Evolutionary conservation across 2,888 invertebrate genomes (phyloP), one percentile per base, ranked within the genome.

Genomic region (Lapara coniferarum): DNA sequence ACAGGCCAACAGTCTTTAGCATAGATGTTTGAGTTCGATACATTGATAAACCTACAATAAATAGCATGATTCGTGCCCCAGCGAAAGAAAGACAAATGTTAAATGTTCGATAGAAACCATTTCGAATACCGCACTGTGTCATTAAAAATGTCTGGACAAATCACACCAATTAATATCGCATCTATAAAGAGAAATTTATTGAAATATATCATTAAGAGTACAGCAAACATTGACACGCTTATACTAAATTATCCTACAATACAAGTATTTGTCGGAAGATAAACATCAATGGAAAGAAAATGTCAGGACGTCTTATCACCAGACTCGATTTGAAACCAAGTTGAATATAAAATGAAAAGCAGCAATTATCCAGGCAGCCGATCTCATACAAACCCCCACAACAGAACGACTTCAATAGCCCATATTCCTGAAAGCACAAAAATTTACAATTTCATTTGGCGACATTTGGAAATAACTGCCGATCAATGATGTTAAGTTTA

Each of bases 381-480:
- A 86, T 81, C 78, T 80, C 78, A 87, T 86, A 88, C 82, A 83
- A 87, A 87, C 86, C 86, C 86, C 86, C 81, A 85, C 81, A 84
- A 85, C 77, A 89, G 83, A 88, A 80, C 75, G 79, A 89, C 88
- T 88, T 89, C 83, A 85, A 86, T 79, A 86, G 82, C 78, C 82
- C 78, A 82, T 71, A 82, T 83, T 82, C 88, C 89, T 89, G 89
- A 87, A 89, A 89, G 78, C 85, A 89, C 87, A 89, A 89, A 86
- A 89, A 87, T 78, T 71, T 78, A 85, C 78, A 87, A 81, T 77
- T 78, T 85, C 71, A 71, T 70, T 58, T 63, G 63, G 46, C 63
- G 73, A 71, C 73, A 49, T 51, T 56, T 59, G 44, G 63, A 69
- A 68, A 59, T 44, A 59, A 63, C 68, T 53, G 53, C 46, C 68